A percentile compares a stretch with the other conserved stretches of the same genome.
Conservation (phyloP, 2,888 invertebrate genomes). For the Anorthoa munda region DNA sequence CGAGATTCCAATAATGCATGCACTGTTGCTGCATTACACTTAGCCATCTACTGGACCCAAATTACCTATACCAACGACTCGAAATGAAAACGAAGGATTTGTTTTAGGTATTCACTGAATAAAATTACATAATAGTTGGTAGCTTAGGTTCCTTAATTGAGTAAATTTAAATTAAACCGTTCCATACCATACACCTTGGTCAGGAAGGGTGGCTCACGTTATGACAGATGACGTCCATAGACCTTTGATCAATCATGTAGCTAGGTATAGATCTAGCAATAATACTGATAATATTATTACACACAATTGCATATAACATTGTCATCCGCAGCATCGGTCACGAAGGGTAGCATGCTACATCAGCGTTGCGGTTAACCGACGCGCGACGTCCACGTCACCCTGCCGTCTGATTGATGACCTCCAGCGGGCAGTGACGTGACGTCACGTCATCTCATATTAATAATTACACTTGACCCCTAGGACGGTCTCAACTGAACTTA, state of each 20-base stretch:
- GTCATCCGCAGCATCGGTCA: conserved; percentile 65
- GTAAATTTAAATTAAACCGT: neutral
- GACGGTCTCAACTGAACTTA: conserved; percentile 44
- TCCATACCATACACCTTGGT: neutral
- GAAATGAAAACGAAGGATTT: too few relatives aligned
- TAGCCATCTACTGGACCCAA: neutral
- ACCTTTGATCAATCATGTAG: neutral
- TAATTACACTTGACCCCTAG: conserved; percentile 54
- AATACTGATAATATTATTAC: conserved; percentile 40
- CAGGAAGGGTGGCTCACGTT: neutral
- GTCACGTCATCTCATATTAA: conserved; percentile 51
- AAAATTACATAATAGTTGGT: neutral
- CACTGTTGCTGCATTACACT: too few relatives aligned
- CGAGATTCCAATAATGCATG: too few relatives aligned
- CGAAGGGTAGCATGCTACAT: conserved; percentile 81
- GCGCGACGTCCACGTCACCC: conserved; percentile 76
- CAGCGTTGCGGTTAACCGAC: conserved; percentile 85
- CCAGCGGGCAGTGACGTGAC: conserved; percentile 52
- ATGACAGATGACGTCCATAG: conserved; percentile 16
- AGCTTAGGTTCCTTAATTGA: neutral
- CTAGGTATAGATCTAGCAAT: conserved; percentile 15
- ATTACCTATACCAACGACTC: neutral
- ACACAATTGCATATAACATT: conserved; percentile 59
- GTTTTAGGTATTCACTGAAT: neutral
- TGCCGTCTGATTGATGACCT: conserved; percentile 61